Percentiles rank a stretch among this genome's conserved stretches.
Conservation (phyloP, 2,888 invertebrate species). For the Plagiodera versicolora region DNA sequence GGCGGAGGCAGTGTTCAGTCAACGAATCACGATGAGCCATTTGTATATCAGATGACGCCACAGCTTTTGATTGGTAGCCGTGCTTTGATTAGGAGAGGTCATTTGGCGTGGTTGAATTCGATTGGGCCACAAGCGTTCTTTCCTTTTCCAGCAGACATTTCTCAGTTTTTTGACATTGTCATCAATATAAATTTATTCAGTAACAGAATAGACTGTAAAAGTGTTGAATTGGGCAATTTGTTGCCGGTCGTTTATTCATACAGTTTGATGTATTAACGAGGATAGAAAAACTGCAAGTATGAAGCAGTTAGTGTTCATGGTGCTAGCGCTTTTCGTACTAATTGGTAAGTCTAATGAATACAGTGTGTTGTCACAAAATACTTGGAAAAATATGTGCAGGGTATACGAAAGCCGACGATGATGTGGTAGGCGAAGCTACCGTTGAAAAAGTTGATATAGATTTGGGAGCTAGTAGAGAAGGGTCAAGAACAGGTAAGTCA, state of each 20-base stretch:
- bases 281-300: constrained; percentile 37
- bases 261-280: constrained; percentile 21
- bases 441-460: constrained; percentile 73
- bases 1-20: neutral
- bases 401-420: constrained; percentile 53
- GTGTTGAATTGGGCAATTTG: no score
- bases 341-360: constrained; percentile 40
- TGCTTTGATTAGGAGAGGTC: constrained; percentile 23
- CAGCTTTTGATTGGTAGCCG: constrained; percentile 33
- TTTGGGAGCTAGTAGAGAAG: constrained; percentile 83
- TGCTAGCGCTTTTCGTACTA: constrained; percentile 43
- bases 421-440: constrained; percentile 56
- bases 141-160: neutral
- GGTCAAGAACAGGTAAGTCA: constrained; percentile 78
- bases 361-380: constrained; percentile 5
- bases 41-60: constrained; percentile 43
- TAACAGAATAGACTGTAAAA: neutral
- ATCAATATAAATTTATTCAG: neutral
- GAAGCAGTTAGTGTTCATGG: constrained; percentile 47
- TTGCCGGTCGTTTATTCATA: no score
- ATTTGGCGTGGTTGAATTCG: constrained; percentile 45
- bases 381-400: constrained; percentile 46
- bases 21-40: constrained; percentile 48
- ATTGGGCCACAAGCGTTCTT: constrained; percentile 38
- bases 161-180: constrained; percentile 4